phyloP scores from a whole-genome alignment of 2,113 vertebrate genomes.

The Cebus imitator region DNA sequence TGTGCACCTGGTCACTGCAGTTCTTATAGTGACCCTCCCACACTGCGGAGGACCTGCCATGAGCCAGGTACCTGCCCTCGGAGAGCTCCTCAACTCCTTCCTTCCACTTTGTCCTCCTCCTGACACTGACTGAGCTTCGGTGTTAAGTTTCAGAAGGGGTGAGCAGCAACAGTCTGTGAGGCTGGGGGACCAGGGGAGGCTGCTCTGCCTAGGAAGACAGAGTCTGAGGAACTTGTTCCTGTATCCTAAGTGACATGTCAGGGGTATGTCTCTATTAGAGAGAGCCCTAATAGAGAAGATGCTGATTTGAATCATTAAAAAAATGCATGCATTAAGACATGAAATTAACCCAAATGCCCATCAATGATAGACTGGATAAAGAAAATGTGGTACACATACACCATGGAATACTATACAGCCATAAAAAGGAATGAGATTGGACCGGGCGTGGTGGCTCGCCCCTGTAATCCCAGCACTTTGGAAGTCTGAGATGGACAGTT shows the following conservation, averaged over 20 bases:
- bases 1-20: accelerated
- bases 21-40: neutral
- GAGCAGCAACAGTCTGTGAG: neutral
- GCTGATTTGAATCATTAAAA: neutral
- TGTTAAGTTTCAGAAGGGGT: neutral
- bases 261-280: neutral
- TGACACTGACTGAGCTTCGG: neutral
- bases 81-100: neutral
- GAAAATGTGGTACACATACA: no score
- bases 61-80: neutral
- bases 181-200: neutral
- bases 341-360: no score
- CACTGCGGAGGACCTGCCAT: neutral
- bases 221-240: neutral
- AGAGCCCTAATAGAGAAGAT: neutral
- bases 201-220: neutral
- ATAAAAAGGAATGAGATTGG: no score
- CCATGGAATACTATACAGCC: no score
- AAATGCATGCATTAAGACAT: no score
- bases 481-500: no score
- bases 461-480: no score
- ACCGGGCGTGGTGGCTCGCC: no score
- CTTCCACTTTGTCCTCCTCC: neutral
- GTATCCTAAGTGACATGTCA: neutral
- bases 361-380: no score